These are phyloP conservation scores for Edolisoma coerulescens DNA, from an alignment of 2,113 vertebrate species.

Conservation along the genomic window DNA sequence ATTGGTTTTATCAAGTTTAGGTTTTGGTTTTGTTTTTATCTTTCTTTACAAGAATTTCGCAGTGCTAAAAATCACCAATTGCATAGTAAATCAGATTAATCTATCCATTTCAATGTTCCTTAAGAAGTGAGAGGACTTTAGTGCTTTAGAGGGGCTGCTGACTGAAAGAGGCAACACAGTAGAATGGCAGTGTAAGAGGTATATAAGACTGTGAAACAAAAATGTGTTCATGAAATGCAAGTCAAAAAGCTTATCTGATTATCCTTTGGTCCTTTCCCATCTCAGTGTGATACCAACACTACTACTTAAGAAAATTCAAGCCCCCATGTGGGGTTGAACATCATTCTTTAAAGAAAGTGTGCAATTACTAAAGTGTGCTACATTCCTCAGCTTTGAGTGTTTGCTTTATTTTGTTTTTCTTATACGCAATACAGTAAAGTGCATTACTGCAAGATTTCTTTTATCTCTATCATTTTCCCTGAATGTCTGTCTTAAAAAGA, in stretches of 20 bases:
- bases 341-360: not conserved
- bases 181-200: not conserved
- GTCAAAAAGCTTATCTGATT: not conserved
- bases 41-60: not conserved
- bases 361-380: not conserved
- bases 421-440: not conserved
- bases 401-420: not conserved
- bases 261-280: not conserved
- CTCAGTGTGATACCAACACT: not conserved
- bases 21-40: not conserved
- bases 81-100: not conserved
- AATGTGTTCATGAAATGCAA: not conserved
- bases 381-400: not conserved
- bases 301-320: not conserved
- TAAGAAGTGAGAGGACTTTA: not conserved
- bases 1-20: not conserved
- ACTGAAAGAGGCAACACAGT: not conserved
- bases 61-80: not conserved
- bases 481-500: not conserved
- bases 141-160: not conserved
- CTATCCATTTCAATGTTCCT: not conserved
- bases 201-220: not conserved
- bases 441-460: not conserved
- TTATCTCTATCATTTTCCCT: not conserved
- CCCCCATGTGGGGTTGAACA: fast-evolving